Evolutionary conservation across 2,888 invertebrate genomes (phyloP).

Genomic region (Drosophila diplacantha): DNA sequence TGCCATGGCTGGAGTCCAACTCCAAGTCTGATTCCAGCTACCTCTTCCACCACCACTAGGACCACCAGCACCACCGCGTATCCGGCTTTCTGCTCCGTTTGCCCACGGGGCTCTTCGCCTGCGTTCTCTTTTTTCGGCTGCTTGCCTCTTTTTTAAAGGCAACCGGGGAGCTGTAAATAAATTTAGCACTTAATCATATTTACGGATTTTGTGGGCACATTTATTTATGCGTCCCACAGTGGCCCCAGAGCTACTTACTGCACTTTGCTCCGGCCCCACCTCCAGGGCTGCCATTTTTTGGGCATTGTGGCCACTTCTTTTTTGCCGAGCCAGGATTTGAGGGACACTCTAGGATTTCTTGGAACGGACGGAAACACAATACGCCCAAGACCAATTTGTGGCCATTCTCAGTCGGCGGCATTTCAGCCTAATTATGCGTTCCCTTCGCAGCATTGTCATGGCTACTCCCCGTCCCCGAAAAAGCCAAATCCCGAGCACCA

Average conservation of each 20-base stretch:
- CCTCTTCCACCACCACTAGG: neutral
- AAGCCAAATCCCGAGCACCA: conserved; percentile 8
- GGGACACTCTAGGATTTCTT: conserved; percentile 26
- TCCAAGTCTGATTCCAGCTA: neutral
- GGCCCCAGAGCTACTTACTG: conserved; percentile 39
- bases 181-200: conserved; percentile 71
- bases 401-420: conserved; percentile 47
- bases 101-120: conserved; percentile 21
- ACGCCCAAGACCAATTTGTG: conserved; percentile 62
- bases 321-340: conserved; percentile 22
- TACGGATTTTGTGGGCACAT: conserved; percentile 66
- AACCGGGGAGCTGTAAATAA: conserved; percentile 67
- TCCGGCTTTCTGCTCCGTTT: conserved; percentile 40
- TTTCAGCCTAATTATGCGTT: conserved; percentile 68
- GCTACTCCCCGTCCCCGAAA: conserved; percentile 1
- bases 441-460: conserved; percentile 37
- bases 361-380: conserved; percentile 35
- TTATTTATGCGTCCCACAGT: conserved; percentile 69
- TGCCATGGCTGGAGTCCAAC: conserved; percentile 1
- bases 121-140: neutral
- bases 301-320: neutral
- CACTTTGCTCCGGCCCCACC: conserved; percentile 17
- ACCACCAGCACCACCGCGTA: conserved; percentile 25
- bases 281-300: neutral
- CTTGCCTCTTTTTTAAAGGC: conserved; percentile 54